These are phyloP conservation scores for Melospiza melodia DNA, from an alignment of 2,113 vertebrate genomes.

Conservation along the genomic window DNA sequence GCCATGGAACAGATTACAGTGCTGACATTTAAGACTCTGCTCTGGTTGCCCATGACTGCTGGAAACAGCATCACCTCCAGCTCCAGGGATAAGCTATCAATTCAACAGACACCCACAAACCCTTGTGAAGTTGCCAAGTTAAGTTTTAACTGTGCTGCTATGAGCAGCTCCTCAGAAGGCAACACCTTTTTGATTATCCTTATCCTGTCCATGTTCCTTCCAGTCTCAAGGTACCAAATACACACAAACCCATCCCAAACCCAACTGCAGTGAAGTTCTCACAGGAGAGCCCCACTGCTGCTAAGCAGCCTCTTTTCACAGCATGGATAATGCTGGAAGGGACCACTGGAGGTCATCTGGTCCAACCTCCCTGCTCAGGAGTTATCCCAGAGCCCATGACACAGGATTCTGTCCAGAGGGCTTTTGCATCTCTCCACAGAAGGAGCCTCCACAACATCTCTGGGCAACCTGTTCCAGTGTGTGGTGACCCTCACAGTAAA, in stretches of 20 bases:
- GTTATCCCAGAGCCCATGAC: background rate
- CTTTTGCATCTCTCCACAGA: background rate
- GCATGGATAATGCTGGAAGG: background rate
- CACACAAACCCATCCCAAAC: background rate
- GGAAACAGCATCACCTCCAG: background rate
- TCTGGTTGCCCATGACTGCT: background rate
- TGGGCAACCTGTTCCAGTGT: too few species aligned
- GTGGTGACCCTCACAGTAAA: too few species aligned
- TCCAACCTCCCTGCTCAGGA: background rate
- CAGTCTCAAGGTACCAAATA: background rate
- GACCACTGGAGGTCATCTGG: background rate
- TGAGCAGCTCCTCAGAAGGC: background rate
- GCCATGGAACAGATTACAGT: background rate
- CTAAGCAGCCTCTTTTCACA: background rate
- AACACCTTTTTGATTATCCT: background rate
- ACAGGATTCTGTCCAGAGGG: background rate
- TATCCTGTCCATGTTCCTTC: background rate
- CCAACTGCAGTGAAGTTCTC: background rate
- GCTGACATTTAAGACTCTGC: background rate
- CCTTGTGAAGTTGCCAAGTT: background rate
- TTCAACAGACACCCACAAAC: background rate
- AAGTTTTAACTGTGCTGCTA: background rate
- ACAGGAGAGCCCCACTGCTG: background rate
- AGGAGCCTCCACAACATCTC: background rate
- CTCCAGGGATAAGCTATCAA: background rate